Base-by-base conservation (phyloP, 2,888 invertebrate species). In the Exocentrus adspersus region DNA sequence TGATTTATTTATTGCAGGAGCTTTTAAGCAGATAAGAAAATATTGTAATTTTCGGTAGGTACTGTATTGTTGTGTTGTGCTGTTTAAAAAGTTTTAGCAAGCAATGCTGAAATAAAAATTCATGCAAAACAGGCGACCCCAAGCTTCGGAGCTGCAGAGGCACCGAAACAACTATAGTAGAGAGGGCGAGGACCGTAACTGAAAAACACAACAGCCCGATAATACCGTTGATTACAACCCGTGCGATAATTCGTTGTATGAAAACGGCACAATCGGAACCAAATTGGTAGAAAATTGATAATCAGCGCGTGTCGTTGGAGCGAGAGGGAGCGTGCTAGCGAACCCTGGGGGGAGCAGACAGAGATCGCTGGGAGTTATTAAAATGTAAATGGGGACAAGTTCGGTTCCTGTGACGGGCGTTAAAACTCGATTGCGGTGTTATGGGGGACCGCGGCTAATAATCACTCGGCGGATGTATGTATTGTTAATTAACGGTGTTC, bases 201-300 rank as follows among this genome's bases (percentile, higher is more conserved):
- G 37, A 37, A 37, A 37, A 12, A 37, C 12, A 37, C 10, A 37
- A n/a, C 41, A n/a, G 37, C 37, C 37, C 37, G 37, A 37, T 37
- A 37, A 37, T 37, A 37, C 37, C 37, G 37, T 12, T 37, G 37
- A 37, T 37, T 37, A 12, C n/a, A 37, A 37, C 37, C 37, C 37
- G 37, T n/a, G 72, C 76, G 73, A 76, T 77, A 78, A 75, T 74
- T 72, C 71, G 75, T 72, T 74, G 73, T 77, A 77, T 78, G 80
- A 79, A 79, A 81, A 80, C 78, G 78, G 69, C 79, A 81, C 81
- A 81, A 82, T 82, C 81, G 79, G 77, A 81, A 79, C 79, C 82
- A 83, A 82, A 83, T 83, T 82, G 83, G 83, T 79, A 82, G 82
- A 83, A 83, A 83, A 83, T 83, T 82, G 81, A 83, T 83, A 83